These are phyloP conservation scores for Centropristis striata DNA, from an alignment of 2,113 vertebrate species.

Conservation along the genomic window DNA sequence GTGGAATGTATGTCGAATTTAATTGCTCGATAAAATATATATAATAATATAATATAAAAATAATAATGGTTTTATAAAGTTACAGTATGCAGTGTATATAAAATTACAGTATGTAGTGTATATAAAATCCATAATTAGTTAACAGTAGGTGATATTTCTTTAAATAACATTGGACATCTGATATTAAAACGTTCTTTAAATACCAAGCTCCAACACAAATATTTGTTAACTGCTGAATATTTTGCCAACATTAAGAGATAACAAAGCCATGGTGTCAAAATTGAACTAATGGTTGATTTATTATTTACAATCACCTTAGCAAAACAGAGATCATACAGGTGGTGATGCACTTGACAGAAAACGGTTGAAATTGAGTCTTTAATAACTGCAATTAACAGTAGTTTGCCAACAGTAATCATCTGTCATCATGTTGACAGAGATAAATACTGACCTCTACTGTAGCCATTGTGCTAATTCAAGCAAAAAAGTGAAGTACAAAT, in stretches of 20 bases:
- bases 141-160: background rate
- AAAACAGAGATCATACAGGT: background rate
- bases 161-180: background rate
- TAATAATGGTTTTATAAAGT: too few species aligned
- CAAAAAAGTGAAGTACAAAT: background rate
- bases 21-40: too few species aligned
- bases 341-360: background rate
- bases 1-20: too few species aligned
- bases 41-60: too few species aligned
- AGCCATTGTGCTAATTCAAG: background rate
- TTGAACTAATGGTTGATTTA: background rate
- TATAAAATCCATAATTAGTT: too few species aligned
- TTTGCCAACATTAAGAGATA: background rate
- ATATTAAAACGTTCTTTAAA: too few species aligned
- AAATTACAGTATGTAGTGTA: background rate
- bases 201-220: too few species aligned
- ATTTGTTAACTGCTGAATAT: too few species aligned
- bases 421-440: background rate
- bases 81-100: background rate
- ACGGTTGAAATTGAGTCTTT: too few species aligned
- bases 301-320: background rate
- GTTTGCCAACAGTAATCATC: background rate
- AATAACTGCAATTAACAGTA: too few species aligned
- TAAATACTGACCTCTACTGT: constrained; percentile 52
- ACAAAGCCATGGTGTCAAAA: background rate